These are phyloP conservation scores for Paraplagusia blochii DNA, from an alignment of 2,113 vertebrate species.

Conservation along the genomic window DNA sequence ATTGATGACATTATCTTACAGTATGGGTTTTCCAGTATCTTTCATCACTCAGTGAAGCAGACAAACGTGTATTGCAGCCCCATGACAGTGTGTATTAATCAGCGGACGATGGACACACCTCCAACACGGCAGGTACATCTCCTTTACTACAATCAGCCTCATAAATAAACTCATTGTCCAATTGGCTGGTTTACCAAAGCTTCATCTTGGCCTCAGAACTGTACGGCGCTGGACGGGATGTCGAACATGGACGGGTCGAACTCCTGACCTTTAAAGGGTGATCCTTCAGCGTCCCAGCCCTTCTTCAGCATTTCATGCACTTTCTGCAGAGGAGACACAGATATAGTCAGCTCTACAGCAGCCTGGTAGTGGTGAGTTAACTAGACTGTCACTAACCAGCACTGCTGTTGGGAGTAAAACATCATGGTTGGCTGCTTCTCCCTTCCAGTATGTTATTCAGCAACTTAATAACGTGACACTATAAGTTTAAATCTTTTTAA, in stretches of 20 bases:
- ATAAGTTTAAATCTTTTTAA: no score
- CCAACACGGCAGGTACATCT: not conserved
- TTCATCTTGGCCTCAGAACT: conserved; percentile 80
- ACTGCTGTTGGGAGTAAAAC: no score
- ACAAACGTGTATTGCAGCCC: conserved; percentile 14
- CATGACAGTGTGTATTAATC: conserved; percentile 9
- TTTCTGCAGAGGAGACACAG: conserved; percentile 76
- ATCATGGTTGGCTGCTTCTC: no score
- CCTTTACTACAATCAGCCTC: not conserved
- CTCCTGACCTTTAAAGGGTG: conserved; percentile 91
- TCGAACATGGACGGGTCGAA: conserved; percentile 97
- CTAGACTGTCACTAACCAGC: no score
- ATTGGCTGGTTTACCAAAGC: conserved; percentile 8
- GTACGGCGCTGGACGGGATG: conserved; percentile 90
- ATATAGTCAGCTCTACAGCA: not conserved
- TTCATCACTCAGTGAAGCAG: no score
- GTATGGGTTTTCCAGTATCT: no score
- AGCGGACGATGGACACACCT: not conserved
- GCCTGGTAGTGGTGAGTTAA: no score
- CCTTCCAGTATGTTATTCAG: no score
- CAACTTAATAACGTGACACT: no score
- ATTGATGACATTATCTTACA: no score
- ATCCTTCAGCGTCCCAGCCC: conserved; percentile 96
- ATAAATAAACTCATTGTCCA: not conserved
- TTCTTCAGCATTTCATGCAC: conserved; percentile 99